A percentile compares a stretch with the other conserved stretches of the same genome.
phyloP scores from a whole-genome alignment of 2,113 vertebrate genomes.

The Neodon shergylaensis region DNA sequence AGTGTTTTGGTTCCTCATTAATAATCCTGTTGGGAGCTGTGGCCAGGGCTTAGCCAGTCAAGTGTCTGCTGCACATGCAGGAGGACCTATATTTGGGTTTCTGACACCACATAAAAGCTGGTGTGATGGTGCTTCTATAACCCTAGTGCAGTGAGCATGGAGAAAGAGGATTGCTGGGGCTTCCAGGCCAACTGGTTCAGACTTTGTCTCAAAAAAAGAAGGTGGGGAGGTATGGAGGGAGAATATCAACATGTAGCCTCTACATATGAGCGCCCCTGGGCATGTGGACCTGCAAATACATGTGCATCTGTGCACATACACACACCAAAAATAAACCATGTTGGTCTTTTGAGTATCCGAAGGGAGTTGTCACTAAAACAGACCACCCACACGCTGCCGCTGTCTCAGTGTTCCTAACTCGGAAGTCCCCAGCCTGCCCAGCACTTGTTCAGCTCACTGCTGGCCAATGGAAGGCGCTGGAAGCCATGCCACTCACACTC shows the following conservation, averaged over 20 bases:
- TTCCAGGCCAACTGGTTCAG: neutral
- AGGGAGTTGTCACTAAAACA: neutral
- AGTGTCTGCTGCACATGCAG: too few species aligned
- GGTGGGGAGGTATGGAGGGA: neutral
- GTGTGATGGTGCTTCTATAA: neutral
- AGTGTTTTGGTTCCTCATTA: neutral
- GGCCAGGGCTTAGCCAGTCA: neutral
- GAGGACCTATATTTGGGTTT: too few species aligned
- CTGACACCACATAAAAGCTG: neutral
- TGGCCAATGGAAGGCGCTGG: neutral
- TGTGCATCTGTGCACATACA: neutral
- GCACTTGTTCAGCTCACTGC: neutral
- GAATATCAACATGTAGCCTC: neutral
- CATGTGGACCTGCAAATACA: neutral
- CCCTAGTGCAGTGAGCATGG: too few species aligned
- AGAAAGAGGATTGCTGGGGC: neutral
- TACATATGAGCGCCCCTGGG: too few species aligned
- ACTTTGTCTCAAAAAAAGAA: neutral
- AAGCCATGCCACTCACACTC: neutral
- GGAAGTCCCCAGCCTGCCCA: neutral
- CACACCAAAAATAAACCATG: neutral
- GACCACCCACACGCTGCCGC: neutral
- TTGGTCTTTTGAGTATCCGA: neutral
- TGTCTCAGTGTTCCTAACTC: neutral
- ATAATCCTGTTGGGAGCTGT: too few species aligned